These are phyloP conservation scores for Heterochromis multidens DNA, from an alignment of 2,113 vertebrate species.

Conservation along the genomic window DNA sequence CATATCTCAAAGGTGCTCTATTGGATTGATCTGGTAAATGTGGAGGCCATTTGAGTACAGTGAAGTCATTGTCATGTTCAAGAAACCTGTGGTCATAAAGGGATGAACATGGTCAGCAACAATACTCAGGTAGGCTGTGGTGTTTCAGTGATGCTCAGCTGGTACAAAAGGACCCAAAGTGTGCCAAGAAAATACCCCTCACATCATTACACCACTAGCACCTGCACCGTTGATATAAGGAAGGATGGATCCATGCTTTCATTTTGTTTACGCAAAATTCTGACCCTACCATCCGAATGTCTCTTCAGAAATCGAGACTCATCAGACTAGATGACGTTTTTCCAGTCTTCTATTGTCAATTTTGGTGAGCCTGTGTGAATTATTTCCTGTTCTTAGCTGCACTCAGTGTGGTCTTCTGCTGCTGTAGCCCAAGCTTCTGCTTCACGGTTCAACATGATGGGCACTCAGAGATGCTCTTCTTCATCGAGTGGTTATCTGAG, in stretches of 20 bases:
- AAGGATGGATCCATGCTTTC: neutral
- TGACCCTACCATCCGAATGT: neutral
- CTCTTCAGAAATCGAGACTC: neutral
- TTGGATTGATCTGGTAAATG: neutral
- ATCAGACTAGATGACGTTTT: neutral
- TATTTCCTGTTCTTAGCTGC: neutral
- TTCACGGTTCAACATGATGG: neutral
- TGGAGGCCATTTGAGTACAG: neutral
- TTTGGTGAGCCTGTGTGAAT: neutral
- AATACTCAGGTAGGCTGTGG: neutral
- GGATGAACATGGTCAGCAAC: neutral
- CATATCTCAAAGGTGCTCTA: neutral
- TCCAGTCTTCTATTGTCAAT: neutral
- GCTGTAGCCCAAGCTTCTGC: neutral
- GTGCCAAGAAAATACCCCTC: neutral
- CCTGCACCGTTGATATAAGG: neutral
- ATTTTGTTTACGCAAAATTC: neutral
- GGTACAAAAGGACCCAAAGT: neutral
- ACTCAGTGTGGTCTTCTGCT: neutral
- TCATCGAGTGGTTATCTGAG: neutral
- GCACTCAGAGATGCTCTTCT: neutral
- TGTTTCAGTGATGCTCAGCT: neutral
- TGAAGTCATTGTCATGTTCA: neutral
- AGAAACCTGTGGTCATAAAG: neutral
- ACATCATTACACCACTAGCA: neutral